A percentile compares a stretch with the other conserved stretches of the same genome.
phyloP scores from a whole-genome alignment of 2,113 vertebrate species.

The Burhinus oedicnemus region DNA sequence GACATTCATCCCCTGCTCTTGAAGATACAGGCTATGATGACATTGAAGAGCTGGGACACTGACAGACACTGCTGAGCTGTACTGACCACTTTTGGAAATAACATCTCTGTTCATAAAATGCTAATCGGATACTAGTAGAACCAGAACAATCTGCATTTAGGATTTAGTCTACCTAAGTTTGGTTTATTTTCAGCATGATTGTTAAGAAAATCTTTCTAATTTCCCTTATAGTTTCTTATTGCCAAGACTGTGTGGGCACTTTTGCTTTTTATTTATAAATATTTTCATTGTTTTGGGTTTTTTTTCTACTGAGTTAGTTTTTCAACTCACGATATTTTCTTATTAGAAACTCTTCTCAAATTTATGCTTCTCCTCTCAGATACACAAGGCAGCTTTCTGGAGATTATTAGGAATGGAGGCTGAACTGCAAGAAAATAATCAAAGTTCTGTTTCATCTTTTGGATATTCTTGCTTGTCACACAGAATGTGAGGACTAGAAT shows the following conservation, averaged over 20 bases:
- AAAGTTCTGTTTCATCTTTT: background rate
- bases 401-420: background rate
- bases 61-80: background rate
- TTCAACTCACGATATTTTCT: background rate
- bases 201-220: background rate
- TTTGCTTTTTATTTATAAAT: background rate
- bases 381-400: background rate
- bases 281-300: background rate
- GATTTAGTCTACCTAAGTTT: background rate
- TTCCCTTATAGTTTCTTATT: background rate
- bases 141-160: background rate
- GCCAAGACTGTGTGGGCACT: background rate
- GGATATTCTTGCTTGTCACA: background rate
- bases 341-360: background rate
- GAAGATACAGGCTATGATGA: slow-evolving; percentile 17
- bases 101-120: background rate
- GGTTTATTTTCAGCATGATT: background rate
- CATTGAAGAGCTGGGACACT: background rate
- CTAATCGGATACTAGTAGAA: background rate
- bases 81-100: background rate
- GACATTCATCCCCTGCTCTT: background rate
- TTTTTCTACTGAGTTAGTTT: background rate
- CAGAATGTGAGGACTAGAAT: background rate
- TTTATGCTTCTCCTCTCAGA: background rate
- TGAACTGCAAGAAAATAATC: background rate